Conservation (phyloP, 2,113 vertebrate species). For the Psittacula cyanocephala region DNA sequence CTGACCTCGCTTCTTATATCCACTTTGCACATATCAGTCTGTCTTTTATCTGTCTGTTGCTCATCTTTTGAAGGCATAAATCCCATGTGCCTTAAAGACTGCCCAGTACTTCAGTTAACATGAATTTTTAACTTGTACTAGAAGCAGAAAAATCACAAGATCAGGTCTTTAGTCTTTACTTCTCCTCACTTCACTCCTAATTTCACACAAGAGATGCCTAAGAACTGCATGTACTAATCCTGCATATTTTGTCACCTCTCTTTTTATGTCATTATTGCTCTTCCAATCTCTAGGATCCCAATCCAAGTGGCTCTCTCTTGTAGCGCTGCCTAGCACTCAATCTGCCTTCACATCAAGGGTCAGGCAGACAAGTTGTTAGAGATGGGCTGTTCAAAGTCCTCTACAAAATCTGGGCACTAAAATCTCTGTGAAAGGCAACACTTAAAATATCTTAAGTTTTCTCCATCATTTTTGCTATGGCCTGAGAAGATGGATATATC, state of each 20-base stretch:
- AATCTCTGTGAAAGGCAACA: slow-evolving; percentile 31
- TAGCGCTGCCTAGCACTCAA: slow-evolving; percentile 61
- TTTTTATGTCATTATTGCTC: slow-evolving; percentile 41
- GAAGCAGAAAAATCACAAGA: slow-evolving; percentile 50
- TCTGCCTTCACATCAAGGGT: slow-evolving; percentile 59
- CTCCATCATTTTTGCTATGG: background rate
- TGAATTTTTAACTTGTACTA: slow-evolving; percentile 16
- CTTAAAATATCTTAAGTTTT: slow-evolving; percentile 33
- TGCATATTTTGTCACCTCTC: slow-evolving; percentile 63
- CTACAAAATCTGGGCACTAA: slow-evolving; percentile 51
- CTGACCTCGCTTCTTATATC: background rate
- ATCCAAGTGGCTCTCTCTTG: slow-evolving; percentile 35
- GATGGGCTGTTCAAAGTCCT: slow-evolving; percentile 43
- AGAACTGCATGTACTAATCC: slow-evolving; percentile 62
- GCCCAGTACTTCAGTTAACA: background rate
- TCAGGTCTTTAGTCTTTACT: slow-evolving; percentile 29
- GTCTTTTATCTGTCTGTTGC: slow-evolving; percentile 14
- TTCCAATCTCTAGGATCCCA: slow-evolving; percentile 53
- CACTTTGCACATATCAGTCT: background rate
- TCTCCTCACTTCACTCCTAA: slow-evolving; percentile 51
- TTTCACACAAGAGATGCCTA: slow-evolving; percentile 57
- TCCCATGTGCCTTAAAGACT: background rate
- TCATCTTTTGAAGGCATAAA: slow-evolving; percentile 17
- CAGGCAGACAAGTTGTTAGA: slow-evolving; percentile 59
- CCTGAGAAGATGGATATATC: background rate